phyloP scores from a whole-genome alignment of 2,113 vertebrate species.

The Cyphomyrus plagiostoma region DNA sequence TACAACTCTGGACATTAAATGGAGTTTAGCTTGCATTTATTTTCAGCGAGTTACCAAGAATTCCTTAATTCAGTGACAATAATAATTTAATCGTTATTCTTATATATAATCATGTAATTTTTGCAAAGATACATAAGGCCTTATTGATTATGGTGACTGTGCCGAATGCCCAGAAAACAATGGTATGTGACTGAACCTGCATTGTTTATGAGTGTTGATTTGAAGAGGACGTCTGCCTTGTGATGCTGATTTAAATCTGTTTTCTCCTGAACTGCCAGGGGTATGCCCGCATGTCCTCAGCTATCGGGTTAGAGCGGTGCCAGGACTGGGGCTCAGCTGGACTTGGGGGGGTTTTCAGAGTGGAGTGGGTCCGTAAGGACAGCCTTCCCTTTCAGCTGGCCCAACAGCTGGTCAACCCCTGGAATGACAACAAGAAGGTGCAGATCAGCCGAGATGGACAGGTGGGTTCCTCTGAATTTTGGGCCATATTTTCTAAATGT shows the following conservation, averaged over 20 bases:
- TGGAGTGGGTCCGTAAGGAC: slow-evolving; percentile 85
- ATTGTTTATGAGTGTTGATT: neutral
- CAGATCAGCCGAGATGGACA: slow-evolving; percentile 92
- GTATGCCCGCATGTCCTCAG: slow-evolving; percentile 81
- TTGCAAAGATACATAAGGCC: neutral
- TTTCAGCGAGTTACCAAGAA: neutral
- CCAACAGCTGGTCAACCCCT: slow-evolving; percentile 80
- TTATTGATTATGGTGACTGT: neutral
- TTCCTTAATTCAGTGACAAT: neutral
- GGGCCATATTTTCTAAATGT: neutral
- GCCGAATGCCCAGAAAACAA: neutral
- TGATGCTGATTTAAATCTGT: neutral
- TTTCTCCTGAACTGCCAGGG: slow-evolving; percentile 58
- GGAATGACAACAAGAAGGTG: slow-evolving; percentile 87
- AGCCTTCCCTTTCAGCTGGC: slow-evolving; percentile 75
- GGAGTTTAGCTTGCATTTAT: neutral
- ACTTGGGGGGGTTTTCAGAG: slow-evolving; percentile 78
- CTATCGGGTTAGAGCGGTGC: slow-evolving; percentile 69
- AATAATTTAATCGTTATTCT: too few relatives aligned
- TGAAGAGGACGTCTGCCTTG: neutral
- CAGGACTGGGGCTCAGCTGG: slow-evolving; percentile 78
- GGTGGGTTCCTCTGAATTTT: slow-evolving; percentile 54
- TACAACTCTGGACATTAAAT: neutral
- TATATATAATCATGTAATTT: neutral
- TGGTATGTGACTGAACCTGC: neutral